Percentiles rank a stretch among this genome's conserved stretches.
Evolutionary conservation across 2,113 vertebrate species (phyloP).

Genomic region (Triplophysa dalaica): DNA sequence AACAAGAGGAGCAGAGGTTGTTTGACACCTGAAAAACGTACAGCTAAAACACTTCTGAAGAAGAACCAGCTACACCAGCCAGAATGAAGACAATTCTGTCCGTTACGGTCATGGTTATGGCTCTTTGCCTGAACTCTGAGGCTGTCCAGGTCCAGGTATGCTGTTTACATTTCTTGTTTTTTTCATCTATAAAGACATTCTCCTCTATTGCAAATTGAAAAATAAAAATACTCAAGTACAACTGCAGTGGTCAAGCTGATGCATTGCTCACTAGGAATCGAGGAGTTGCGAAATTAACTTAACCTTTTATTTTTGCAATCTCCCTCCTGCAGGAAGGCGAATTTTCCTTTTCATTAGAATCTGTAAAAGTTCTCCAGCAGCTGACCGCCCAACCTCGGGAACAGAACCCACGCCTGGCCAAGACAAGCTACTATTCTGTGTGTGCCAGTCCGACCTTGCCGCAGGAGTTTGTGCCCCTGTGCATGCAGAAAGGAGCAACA

Average conservation of each 20-base stretch:
- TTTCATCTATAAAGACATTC: no score
- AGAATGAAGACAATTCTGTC: slow-evolving; percentile 70
- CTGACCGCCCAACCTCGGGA: neutral
- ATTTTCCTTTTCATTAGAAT: slow-evolving; percentile 75
- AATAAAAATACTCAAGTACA: no score
- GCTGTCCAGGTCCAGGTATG: slow-evolving; percentile 73
- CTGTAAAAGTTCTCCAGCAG: slow-evolving; percentile 77
- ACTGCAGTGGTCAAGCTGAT: no score
- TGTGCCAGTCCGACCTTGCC: slow-evolving; percentile 75
- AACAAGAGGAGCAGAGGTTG: slow-evolving; percentile 47
- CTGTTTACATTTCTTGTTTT: neutral
- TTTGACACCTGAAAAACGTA: slow-evolving; percentile 47
- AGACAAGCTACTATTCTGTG: neutral
- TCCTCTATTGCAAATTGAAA: no score
- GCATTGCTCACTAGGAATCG: neutral
- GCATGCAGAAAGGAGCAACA: slow-evolving; percentile 63
- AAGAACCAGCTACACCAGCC: slow-evolving; percentile 21
- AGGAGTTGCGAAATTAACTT: neutral
- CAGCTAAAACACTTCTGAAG: slow-evolving; percentile 28
- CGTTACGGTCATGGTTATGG: slow-evolving; percentile 58
- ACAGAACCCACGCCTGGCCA: slow-evolving; percentile 43
- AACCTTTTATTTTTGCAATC: neutral
- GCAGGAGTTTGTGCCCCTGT: slow-evolving; percentile 72
- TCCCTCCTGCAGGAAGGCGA: slow-evolving; percentile 74
- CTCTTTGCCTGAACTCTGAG: slow-evolving; percentile 61